Base-by-base conservation (phyloP, 2,888 invertebrate species). In the Lasioglossum calceatum region DNA sequence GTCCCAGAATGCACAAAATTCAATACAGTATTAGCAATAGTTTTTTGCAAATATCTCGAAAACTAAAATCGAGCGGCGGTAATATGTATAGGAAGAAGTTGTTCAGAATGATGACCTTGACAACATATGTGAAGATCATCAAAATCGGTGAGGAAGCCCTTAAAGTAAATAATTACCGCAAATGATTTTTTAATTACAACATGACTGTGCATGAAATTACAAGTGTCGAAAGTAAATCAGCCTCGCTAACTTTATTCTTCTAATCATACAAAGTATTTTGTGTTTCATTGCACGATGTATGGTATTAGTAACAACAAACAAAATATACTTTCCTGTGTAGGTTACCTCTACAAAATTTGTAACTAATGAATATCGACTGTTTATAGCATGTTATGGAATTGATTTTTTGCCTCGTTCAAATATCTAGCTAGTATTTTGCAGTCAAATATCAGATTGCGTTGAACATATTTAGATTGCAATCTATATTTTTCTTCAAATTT, bases 221-320 rank as follows among this genome's bases (percentile, higher is more conserved):
- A 39, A 70, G 23, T n/a, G 39, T 71, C 0, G n/a, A 74, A 74
- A n/a, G 32, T 47, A 73, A 32, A 64, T 79, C 72, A 50, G 39
- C 70, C 27, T 67, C 42, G 80, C 67, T 83, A 84, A 81, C 72
- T 77, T 58, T 14, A 23, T 80, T 79, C 81, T 74, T 64, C 58
- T 84, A 77, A 77, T 80, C 58, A 54, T 77, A 64, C 58, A 77
- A 74, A 75, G 72, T 79, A 44, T 23, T 75, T 73, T 77, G 42
- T 27, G 71, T 83, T 90, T 81, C 88, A 89, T 93, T 91, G 93
- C 92, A 93, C 89, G 92, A 92, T 92, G 92, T 93, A 93, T 93
- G 93, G 93, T 92, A 93, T 93, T 93, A 91, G 88, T 81, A 87
- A 79, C 81, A 81, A 81, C 76, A 58, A 74, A 70, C 70, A 42